Base-by-base conservation (phyloP, 2,888 invertebrate species). In the Germaria angustata region DNA sequence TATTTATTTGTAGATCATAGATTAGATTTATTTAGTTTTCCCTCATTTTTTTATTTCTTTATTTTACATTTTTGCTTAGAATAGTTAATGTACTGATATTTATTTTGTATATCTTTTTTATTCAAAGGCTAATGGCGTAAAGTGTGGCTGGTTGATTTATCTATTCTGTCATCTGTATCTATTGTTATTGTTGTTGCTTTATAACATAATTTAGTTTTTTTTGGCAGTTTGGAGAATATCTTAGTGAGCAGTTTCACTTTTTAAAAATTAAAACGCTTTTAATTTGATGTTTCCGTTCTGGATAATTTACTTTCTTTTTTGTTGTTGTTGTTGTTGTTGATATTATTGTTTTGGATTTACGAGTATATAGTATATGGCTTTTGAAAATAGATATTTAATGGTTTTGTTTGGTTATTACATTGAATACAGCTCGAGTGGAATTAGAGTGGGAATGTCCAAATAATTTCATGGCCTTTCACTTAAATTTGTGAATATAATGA, bases 221-320 rank as follows among this genome's bases (percentile, higher is more conserved):
- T 44, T 13, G 11, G 20, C 6, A 41, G 13, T 46, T 55, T 55
- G n/a, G 20, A 34, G 22, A 59, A 9, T 51, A 22, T 32, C 32
- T 28, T 24, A 34, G 39, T 22, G 55, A 28, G 36, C 46, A 39
- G 28, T 76, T 76, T 66, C 66, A 76, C 75, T 76, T 76, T 66
- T 66, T 39, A 49, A 65, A 44, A 28, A 5, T 61, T 41, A 13
- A n/a, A 49, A 5, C 55, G 32, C 5, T 49, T 39, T 63, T 44
- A 15, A 59, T 20, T 65, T 39, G 32, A 63, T 15, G 8, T 53
- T 65, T 55, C 39, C 15, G 63, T 65, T 73, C 44, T 53, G 44
- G 24, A 15, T 53, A 73, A 41, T 75, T 75, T 46, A 55, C 65
- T 75, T 75, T 75, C 73, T 73, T 55, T 55, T 73, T 55, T 15